Percentiles rank a stretch among this genome's conserved stretches.
Evolutionary conservation across 2,888 invertebrate species (phyloP).

Genomic region (Hydropsyche betteni): DNA sequence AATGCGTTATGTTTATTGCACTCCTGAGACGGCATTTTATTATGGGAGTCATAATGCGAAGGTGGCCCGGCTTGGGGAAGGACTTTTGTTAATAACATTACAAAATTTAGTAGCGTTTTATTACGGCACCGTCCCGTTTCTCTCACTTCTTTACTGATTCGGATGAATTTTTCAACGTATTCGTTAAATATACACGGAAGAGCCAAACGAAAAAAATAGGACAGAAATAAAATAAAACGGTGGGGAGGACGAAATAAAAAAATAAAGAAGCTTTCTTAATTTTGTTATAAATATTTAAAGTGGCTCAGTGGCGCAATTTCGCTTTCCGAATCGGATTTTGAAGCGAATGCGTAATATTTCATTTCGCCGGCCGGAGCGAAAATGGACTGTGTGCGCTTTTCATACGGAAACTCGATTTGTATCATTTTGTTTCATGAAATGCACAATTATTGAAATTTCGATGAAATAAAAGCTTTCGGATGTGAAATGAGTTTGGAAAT

Average conservation of each 20-base stretch:
- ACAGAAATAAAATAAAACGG: no score
- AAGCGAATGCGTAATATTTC: slow-evolving; percentile 14
- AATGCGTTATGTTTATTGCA: slow-evolving; percentile 31
- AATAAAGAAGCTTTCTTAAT: no score
- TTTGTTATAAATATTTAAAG: slow-evolving; percentile 15
- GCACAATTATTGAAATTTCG: no score
- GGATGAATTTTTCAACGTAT: background rate
- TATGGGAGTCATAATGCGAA: slow-evolving; percentile 25
- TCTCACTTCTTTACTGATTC: no score
- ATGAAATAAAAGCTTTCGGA: no score
- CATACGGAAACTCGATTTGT: no score
- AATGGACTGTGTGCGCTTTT: background rate
- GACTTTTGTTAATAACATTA: slow-evolving; percentile 29
- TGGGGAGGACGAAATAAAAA: no score
- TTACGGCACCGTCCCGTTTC: background rate
- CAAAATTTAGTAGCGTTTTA: slow-evolving; percentile 9
- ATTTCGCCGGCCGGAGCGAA: slow-evolving; percentile 8
- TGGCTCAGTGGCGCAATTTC: background rate
- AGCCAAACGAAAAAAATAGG: no score
- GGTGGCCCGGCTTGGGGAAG: background rate
- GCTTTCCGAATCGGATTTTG: slow-evolving; percentile 16
- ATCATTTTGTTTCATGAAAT: no score
- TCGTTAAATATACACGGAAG: background rate
- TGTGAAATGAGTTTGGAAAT: no score
- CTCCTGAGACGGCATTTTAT: slow-evolving; percentile 22